These are phyloP conservation scores for Pyrrhosoma nymphula DNA, from an alignment of 2,888 invertebrate species.

Conservation along the genomic window DNA sequence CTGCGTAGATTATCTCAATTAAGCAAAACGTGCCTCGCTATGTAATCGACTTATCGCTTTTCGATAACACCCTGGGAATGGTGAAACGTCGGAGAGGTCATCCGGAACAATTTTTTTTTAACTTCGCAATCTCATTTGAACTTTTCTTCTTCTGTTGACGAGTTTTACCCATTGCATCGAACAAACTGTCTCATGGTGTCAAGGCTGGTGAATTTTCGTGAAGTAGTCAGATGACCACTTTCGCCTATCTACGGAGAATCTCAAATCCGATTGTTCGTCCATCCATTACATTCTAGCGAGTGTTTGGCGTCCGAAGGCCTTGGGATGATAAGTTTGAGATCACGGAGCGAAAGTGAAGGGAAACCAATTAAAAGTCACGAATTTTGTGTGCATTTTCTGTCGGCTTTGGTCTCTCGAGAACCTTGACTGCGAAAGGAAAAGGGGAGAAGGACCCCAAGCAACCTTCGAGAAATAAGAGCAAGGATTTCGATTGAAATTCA, in stretches of 20 bases:
- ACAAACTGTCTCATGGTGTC: not conserved
- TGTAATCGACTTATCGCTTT: no score
- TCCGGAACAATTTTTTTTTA: no score
- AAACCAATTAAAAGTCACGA: not conserved
- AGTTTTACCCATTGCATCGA: no score
- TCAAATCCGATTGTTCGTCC: not conserved
- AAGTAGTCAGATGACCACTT: not conserved
- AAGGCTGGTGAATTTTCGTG: not conserved
- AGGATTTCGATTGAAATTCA: conserved; percentile 16
- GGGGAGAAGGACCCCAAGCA: not conserved
- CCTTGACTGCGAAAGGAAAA: not conserved
- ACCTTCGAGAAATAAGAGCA: not conserved
- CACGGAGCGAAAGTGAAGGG: not conserved
- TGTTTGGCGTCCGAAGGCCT: not conserved
- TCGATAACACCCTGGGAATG: no score
- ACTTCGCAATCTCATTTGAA: no score
- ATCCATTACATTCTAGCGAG: not conserved
- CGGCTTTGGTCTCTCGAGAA: not conserved
- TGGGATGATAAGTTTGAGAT: not conserved
- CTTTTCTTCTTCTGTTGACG: no score
- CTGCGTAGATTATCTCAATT: no score
- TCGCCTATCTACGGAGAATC: not conserved
- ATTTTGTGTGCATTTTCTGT: not conserved
- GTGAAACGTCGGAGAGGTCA: no score
- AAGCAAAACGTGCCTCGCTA: no score